phyloP scores from a whole-genome alignment of 92 coral and sea anemone species.

The Porites evermanni region DNA sequence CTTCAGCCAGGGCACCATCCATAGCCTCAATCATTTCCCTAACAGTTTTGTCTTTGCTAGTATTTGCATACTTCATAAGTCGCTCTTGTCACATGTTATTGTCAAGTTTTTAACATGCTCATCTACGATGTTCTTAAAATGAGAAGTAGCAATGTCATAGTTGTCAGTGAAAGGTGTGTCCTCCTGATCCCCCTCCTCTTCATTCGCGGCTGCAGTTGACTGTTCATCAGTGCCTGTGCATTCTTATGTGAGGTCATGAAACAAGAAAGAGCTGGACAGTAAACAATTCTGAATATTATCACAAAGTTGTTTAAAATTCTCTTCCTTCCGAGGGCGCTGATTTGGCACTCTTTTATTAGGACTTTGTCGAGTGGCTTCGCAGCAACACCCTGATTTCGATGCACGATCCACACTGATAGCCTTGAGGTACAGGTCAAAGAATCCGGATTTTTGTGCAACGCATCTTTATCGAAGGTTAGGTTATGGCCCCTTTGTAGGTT shows the following conservation, averaged over 20 bases:
- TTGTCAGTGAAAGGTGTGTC: conserved; percentile 14
- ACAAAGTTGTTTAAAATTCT: neutral
- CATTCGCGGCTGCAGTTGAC: conserved; percentile 14
- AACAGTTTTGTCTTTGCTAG: no score
- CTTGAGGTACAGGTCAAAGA: conserved; percentile 1
- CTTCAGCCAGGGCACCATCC: no score
- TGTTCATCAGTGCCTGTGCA: conserved; percentile 4
- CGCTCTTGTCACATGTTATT: no score
- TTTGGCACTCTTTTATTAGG: conserved; percentile 2
- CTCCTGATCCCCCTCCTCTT: conserved; percentile 16
- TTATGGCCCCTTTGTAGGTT: conserved; percentile 32
- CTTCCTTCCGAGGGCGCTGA: conserved; percentile 2
- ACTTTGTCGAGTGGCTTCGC: conserved; percentile 26
- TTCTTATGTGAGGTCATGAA: neutral
- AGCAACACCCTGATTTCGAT: conserved; percentile 58
- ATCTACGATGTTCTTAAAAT: no score
- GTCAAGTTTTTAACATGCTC: no score
- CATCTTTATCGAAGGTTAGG: conserved; percentile 36
- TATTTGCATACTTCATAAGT: no score
- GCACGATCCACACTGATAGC: conserved; percentile 45
- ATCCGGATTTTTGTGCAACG: conserved; percentile 4
- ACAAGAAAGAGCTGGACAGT: conserved; percentile 17
- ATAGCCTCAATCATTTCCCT: no score
- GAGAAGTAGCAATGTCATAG: neutral
- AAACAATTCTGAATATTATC: conserved; percentile 9